Evolutionary conservation across 2,113 vertebrate genomes (phyloP).

Genomic region (Colossoma macropomum): DNA sequence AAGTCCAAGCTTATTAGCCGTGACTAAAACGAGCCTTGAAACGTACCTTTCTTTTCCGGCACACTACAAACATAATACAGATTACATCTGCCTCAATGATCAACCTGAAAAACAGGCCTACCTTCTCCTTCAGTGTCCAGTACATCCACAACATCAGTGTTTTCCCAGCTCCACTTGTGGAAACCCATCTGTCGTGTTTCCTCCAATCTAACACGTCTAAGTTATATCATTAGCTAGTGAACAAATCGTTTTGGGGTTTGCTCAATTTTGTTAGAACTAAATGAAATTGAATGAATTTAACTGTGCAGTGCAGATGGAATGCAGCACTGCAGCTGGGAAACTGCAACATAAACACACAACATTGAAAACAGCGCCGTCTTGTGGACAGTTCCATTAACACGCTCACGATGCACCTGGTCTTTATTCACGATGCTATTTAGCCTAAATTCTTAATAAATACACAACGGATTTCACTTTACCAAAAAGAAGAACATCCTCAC

Average conservation of each 20-base stretch:
- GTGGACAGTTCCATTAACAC: conserved; percentile 1
- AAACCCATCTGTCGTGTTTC: background rate
- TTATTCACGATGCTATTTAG: background rate
- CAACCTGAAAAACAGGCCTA: background rate
- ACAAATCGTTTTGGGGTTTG: background rate
- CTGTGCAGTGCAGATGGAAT: no score
- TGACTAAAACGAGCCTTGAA: background rate
- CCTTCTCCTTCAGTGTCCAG: background rate
- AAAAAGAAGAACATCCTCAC: background rate
- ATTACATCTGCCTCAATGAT: background rate
- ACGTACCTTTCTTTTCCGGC: background rate
- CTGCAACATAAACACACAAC: background rate
- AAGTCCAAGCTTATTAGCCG: background rate
- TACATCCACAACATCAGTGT: background rate
- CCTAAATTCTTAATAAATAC: background rate
- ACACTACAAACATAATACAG: background rate
- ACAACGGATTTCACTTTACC: background rate
- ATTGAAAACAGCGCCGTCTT: conserved; percentile 19
- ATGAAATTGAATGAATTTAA: background rate
- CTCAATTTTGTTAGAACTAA: background rate
- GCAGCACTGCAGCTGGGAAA: no score
- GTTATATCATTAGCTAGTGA: background rate
- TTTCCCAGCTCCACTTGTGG: background rate
- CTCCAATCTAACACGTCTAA: no score
- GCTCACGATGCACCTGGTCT: conserved; percentile 14